Percentiles rank a stretch among this genome's conserved stretches.
These are phyloP conservation scores for Iphiclides podalirius DNA, from an alignment of 2,888 invertebrate genomes.

Conservation along the genomic window DNA sequence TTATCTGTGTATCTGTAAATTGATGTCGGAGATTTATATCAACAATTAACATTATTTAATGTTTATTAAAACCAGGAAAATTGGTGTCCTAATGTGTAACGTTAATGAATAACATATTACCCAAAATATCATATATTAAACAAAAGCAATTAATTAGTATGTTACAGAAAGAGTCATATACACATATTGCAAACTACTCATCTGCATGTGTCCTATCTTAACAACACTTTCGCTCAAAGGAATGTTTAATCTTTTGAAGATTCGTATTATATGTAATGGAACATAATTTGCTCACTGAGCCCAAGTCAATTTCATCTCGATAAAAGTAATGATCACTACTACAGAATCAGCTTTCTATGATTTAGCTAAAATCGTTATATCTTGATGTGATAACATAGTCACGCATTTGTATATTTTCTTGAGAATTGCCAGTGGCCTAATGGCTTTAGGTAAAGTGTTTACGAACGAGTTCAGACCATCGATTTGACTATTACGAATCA, in stretches of 20 bases:
- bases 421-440: slow-evolving; percentile 2
- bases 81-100: too few species aligned
- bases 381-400: slow-evolving; percentile 4
- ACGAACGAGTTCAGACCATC: background rate
- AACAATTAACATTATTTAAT: too few species aligned
- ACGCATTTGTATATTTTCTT: slow-evolving; percentile 1
- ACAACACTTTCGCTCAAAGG: slow-evolving; percentile 19
- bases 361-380: slow-evolving; percentile 1
- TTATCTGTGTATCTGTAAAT: too few species aligned
- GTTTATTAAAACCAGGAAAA: too few species aligned
- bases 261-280: slow-evolving; percentile 13
- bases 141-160: too few species aligned
- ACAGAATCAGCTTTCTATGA: slow-evolving; percentile 9
- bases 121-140: too few species aligned
- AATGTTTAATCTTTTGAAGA: slow-evolving; percentile 14
- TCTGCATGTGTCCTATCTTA: slow-evolving; percentile 17
- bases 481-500: background rate
- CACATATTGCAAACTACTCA: too few species aligned
- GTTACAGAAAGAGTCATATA: too few species aligned
- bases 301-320: slow-evolving; percentile 8
- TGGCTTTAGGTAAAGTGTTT: background rate
- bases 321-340: slow-evolving; percentile 5
- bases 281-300: slow-evolving; percentile 14
- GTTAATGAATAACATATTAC: too few species aligned
- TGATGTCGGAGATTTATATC: too few species aligned